Evolutionary conservation across 2,113 vertebrate species (phyloP), one percentile per base, ranked within the genome.

Genomic region (Anser cygnoides): DNA sequence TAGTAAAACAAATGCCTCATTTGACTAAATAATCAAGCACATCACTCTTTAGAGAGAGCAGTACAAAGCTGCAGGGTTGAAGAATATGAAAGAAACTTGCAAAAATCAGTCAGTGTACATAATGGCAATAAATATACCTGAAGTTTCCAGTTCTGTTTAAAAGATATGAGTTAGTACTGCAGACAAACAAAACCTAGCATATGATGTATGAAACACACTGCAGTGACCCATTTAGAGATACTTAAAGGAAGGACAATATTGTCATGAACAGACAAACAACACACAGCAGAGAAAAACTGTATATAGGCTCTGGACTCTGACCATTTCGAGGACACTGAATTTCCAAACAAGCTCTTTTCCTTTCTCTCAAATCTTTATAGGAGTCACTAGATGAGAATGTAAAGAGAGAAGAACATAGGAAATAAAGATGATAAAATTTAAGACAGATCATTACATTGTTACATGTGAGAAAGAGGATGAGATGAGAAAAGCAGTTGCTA

Each of bases 11-110:
- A 92, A 87, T 41, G 19, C 33, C 41, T 86, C 83, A 86, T 73
- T 79, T 77, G 59, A 90, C 61, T 89, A 77, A 95, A 80, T 63
- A 86, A 93, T 80, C 65, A 74, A 84, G 57, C 33, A 37, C 16
- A 70, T 66, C 31, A 28, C 41, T 59, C 13, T 59, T 83, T 49
- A 37, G 35, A 85, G 5, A 59, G 35, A 83, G 23, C 35, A 58
- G 15, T 20, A 80, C 15, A 90, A 83, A 90, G 10, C 66, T 85
- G 33, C 6, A 74, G 41, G 8, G 23, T 5, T 79, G 31, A 81
- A 86, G 63, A 92, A 65, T 46, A 66, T 90, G 50, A 76, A 82
- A 61, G 16, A 62, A 63, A 25, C 21, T 88, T 85, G 63, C 35
- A 85, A 76, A 91, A 83, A 43, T 65, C 41, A 76, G 29, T 9